Base-by-base conservation (phyloP, 2,113 vertebrate species). In the Todiramphus saurophagus region DNA sequence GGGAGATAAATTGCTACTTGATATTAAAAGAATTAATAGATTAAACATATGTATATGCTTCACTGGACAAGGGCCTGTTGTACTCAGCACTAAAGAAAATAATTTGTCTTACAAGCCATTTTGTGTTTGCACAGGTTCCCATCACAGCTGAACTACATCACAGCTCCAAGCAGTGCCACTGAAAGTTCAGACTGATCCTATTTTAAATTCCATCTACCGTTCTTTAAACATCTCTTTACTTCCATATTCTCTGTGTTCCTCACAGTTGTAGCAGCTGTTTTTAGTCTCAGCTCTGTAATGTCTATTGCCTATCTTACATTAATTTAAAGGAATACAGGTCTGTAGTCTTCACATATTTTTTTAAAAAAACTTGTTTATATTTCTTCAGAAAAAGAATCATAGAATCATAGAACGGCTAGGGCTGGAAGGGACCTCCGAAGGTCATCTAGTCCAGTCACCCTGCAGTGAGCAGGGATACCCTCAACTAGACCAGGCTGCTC, bases 181-280 rank as follows among this genome's bases (percentile, higher is more conserved):
- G 59, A 67, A 93, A 91, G 72, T 90, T 93, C 75, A 92, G 30
- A 58, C 0, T 3, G 30, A 33, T 83, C n/a, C 25, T 70, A 39
- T 48, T 94, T 80, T 80, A 83, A 86, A 86, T 90, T 95, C 80
- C 75, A 81, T 48, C 28, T 87, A 0, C 0, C 20, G 13, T 75
- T 83, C 69, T 81, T 90, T 69, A 93, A 91, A 20, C 48, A 89
- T 89, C 60, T 90, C 51, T 81, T 96, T 92, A 56, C 48, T 73
- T 84, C 76, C 31, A 44, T 43, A 35, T 51, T 86, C 15, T 63
- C n/a, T 80, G 48, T 15, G 2, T 27, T 91, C 44, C 8, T 90
- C n/a, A 20, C 31, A 44, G 28, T 46, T 86, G 17, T 27, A 70
- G 50, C 75, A 97, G 92, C 58, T 92, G 70, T 17, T 84, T 95